phyloP scores from a whole-genome alignment of 2,113 vertebrate genomes.

The Bucco capensis region DNA sequence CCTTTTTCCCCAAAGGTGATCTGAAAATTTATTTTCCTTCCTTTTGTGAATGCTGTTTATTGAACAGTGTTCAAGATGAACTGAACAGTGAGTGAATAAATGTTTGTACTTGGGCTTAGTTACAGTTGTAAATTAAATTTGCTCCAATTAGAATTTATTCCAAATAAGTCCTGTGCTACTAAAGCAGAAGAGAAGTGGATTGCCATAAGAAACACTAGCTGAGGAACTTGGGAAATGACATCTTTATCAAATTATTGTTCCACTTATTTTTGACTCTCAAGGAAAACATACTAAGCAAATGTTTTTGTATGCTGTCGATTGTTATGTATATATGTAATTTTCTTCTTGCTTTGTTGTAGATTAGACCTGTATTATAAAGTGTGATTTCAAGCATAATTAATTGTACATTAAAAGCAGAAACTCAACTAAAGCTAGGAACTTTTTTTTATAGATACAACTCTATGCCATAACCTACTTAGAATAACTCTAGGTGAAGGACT shows the following conservation, averaged over 20 bases:
- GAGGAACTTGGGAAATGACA: background rate
- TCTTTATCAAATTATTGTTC: background rate
- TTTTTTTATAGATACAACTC: background rate
- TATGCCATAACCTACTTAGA: background rate
- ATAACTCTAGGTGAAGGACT: background rate
- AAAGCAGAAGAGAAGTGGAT: background rate
- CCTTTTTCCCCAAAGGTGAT: background rate
- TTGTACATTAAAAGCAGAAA: background rate
- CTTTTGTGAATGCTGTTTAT: background rate
- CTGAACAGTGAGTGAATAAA: background rate
- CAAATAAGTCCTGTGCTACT: background rate
- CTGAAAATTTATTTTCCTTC: background rate
- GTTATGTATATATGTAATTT: background rate
- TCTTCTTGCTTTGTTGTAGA: background rate
- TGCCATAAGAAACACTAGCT: background rate
- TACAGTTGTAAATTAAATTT: background rate
- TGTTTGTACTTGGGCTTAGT: background rate
- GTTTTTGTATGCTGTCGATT: background rate
- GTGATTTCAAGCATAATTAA: background rate
- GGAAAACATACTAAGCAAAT: background rate
- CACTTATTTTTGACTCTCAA: background rate
- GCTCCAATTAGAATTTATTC: background rate
- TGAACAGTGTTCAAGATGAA: background rate
- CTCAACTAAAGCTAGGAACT: background rate
- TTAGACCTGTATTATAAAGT: background rate